phyloP scores from a whole-genome alignment of 2,888 invertebrate species.

The Eupithecia tripunctaria region DNA sequence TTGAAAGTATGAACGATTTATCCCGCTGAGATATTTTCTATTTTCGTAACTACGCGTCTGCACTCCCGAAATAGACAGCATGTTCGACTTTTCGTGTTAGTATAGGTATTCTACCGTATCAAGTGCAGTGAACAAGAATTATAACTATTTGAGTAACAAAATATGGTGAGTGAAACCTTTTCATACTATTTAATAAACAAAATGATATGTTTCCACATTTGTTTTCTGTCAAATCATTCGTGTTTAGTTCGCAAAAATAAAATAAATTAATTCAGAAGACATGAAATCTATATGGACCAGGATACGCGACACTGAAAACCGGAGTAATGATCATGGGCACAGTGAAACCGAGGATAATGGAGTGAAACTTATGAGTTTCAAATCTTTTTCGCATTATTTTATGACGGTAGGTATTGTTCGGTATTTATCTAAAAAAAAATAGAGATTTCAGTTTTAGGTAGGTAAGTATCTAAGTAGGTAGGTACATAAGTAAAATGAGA shows the following conservation, averaged over 20 bases:
- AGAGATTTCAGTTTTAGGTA: neutral
- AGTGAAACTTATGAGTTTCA: slow-evolving; percentile 29
- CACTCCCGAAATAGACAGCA: slow-evolving; percentile 74
- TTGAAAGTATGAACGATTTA: slow-evolving; percentile 56
- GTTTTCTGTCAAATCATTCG: neutral
- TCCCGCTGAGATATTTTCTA: slow-evolving; percentile 62
- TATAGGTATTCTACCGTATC: slow-evolving; percentile 54
- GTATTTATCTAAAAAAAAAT: neutral
- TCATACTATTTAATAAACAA: neutral
- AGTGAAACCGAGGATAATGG: slow-evolving; percentile 49
- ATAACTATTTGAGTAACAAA: slow-evolving; percentile 21
- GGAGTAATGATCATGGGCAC: neutral
- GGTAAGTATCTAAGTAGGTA: neutral
- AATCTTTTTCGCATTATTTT: slow-evolving; percentile 26
- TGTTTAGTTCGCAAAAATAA: neutral
- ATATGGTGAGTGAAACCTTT: slow-evolving; percentile 51
- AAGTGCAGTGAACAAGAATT: slow-evolving; percentile 43
- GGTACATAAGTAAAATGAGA: neutral
- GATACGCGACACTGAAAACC: slow-evolving; percentile 51
- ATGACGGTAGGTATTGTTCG: slow-evolving; percentile 21
- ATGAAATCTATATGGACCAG: slow-evolving; percentile 72
- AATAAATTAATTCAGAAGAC: slow-evolving; percentile 28
- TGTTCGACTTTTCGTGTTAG: slow-evolving; percentile 57
- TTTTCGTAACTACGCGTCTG: slow-evolving; percentile 70
- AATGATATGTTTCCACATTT: neutral